Conservation (phyloP, 2,113 vertebrate species). For the Oceanodroma tethys region DNA sequence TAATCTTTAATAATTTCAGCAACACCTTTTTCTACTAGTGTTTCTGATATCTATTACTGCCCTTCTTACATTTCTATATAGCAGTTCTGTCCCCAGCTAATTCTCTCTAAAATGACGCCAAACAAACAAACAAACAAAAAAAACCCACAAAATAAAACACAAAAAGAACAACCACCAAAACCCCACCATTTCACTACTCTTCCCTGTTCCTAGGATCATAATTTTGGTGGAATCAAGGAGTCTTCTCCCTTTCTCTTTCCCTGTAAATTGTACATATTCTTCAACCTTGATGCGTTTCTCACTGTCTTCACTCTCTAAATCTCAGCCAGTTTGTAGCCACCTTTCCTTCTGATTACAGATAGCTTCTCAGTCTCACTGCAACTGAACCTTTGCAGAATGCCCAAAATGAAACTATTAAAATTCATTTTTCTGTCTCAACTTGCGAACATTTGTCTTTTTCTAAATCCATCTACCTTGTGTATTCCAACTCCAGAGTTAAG, state of each 20-base stretch:
- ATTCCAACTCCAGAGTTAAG: background rate
- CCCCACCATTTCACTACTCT: too few species aligned
- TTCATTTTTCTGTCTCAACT: background rate
- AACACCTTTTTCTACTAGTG: background rate
- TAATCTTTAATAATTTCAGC: background rate
- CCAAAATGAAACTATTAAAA: background rate
- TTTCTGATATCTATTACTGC: background rate
- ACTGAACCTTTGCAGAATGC: background rate
- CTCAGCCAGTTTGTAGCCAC: background rate
- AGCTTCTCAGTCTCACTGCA: background rate
- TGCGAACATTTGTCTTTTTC: background rate
- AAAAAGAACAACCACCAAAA: too few species aligned
- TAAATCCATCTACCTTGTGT: background rate
- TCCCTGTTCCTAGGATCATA: background rate
- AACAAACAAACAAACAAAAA: too few species aligned
- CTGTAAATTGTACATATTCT: background rate
- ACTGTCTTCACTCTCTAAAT: background rate
- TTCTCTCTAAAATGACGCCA: background rate
- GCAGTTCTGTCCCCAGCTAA: background rate
- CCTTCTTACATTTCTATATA: background rate
- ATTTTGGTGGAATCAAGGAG: background rate
- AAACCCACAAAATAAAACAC: too few species aligned
- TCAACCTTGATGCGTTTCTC: rapidly evolving
- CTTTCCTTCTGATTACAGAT: background rate
- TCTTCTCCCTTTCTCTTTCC: background rate